Conservation (phyloP, 2,113 vertebrate genomes). For the Aramus guarauna region DNA sequence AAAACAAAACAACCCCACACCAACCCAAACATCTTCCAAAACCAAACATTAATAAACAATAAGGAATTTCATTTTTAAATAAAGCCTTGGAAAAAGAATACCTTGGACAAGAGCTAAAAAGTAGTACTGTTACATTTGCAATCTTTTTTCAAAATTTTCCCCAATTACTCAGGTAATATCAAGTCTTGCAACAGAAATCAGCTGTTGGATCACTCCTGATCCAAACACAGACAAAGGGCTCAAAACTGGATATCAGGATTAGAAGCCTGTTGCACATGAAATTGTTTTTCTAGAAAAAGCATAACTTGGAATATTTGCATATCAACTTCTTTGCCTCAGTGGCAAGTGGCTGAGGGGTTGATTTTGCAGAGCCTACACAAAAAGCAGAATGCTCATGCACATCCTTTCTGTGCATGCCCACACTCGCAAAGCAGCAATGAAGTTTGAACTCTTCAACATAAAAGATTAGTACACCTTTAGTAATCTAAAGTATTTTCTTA, state of each 20-base stretch:
- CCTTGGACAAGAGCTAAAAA: background rate
- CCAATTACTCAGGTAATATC: background rate
- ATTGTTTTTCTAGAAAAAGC: background rate
- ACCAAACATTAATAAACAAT: background rate
- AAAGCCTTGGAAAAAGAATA: background rate
- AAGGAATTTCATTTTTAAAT: background rate
- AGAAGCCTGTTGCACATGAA: background rate
- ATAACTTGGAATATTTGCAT: background rate
- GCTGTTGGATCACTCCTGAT: background rate
- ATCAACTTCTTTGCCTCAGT: background rate
- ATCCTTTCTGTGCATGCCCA: background rate
- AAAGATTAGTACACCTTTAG: background rate
- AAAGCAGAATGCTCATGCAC: background rate
- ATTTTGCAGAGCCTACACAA: background rate
- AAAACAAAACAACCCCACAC: too few relatives aligned
- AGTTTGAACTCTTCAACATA: background rate
- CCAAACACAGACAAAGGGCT: background rate
- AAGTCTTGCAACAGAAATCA: background rate
- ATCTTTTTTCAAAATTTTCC: background rate
- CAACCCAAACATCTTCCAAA: background rate
- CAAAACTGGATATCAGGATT: background rate
- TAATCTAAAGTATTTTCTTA: background rate
- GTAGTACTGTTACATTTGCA: background rate
- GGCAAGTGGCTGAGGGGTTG: background rate
- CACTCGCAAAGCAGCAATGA: background rate